Evolutionary conservation across 2,888 invertebrate genomes (phyloP), one percentile per base, ranked within the genome.

Genomic region (Lochmaea crataegi): DNA sequence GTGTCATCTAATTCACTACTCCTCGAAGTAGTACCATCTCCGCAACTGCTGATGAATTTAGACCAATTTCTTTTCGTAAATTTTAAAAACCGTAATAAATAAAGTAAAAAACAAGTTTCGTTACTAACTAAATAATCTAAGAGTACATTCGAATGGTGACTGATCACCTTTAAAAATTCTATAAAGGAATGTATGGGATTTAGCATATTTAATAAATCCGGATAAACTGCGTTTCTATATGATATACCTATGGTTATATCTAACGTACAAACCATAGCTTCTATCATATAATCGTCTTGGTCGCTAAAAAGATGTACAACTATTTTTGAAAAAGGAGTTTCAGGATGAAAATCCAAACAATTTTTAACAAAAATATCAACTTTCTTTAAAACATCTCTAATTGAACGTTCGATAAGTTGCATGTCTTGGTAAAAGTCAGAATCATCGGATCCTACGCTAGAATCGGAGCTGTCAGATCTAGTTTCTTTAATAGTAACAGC

Each of bases 401-500:
- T 95, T 26, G 95, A 95, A 72, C 95, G 88, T 83, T 95, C 96
- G 12, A 96, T 96, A 32, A 95, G 91, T 79, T 94, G 93, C 94
- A 96, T 95, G 82, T 96, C 96, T 78, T 94, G 94, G 86, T 94
- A 94, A 14, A 94, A 93, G 85, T 95, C 95, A 81, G 94, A 94
- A 76, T 94, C 94, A 60, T 94, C 94, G 0, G 95, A 95, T 77
- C 94, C 95, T 60, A 94, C 90, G 0, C 95, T 95, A 48, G 94
- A 94, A 83, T 95, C 95, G 0, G 88, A 88, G 18, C 95, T 94
- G 85, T 96, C 96, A 75, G 94, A 94, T 68, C 95, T 89, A 80
- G 96, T 95, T 86, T 96, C 96, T 84, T 96, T 96, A 0, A 96
- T 95, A 0, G 95, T 96, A 0, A 96, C 94, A 0, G 96, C 96